Conservation (phyloP, 2,888 invertebrate genomes). For the Halictus quadricinctus region DNA sequence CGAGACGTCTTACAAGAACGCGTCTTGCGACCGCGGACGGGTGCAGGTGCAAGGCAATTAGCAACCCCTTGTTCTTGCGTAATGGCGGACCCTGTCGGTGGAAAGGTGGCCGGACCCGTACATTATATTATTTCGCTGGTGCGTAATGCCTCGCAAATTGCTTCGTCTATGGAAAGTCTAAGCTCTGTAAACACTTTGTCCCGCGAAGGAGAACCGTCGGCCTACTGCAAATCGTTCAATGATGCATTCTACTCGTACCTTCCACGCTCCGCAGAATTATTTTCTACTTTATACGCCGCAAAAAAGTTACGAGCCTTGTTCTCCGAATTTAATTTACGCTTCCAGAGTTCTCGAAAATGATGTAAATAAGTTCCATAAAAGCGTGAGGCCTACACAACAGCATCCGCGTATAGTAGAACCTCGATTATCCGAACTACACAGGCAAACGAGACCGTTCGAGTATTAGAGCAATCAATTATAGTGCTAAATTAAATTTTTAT, state of each 20-base stretch:
- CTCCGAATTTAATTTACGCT: background rate
- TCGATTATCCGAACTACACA: too few species aligned
- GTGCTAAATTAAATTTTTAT: too few species aligned
- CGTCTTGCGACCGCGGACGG: slow-evolving; percentile 47
- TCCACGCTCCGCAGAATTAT: background rate
- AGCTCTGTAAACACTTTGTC: slow-evolving; percentile 20
- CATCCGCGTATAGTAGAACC: background rate
- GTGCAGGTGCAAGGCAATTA: slow-evolving; percentile 63
- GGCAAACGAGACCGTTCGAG: too few species aligned
- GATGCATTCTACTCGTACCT: background rate
- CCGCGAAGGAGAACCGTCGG: background rate
- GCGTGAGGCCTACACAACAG: too few species aligned
- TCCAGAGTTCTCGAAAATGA: background rate
- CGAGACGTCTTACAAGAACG: slow-evolving; percentile 45
- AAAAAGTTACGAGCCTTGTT: background rate
- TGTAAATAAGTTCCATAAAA: background rate
- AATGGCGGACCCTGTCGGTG: slow-evolving; percentile 46
- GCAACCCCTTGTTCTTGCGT: slow-evolving; percentile 55
- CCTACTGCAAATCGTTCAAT: background rate
- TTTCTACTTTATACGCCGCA: background rate
- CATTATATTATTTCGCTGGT: slow-evolving; percentile 56
- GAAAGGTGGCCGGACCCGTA: slow-evolving; percentile 19
- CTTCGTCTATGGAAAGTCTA: slow-evolving; percentile 22
- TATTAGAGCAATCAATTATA: too few species aligned
- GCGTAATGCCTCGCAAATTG: slow-evolving; percentile 26